phyloP scores from a whole-genome alignment of 2,113 vertebrate genomes.

The Rhombomys opimus region DNA sequence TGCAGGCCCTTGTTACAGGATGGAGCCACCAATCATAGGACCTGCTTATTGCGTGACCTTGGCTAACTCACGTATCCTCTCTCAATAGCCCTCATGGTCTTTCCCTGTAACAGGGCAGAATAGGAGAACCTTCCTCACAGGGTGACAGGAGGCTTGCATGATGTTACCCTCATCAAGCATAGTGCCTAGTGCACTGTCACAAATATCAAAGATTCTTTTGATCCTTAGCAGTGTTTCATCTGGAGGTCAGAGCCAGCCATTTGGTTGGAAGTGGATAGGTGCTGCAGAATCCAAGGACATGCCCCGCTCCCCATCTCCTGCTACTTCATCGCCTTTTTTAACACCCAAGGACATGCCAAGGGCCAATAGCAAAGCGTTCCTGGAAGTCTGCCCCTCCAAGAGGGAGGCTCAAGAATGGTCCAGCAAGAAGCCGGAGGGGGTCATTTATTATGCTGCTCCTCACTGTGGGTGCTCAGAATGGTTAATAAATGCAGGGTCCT shows the following conservation, averaged over 20 bases:
- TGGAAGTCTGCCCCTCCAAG: neutral
- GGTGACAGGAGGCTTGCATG: neutral
- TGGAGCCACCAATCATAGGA: neutral
- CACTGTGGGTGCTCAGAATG: neutral
- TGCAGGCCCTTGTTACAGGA: neutral
- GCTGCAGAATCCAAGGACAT: neutral
- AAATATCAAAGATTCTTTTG: neutral
- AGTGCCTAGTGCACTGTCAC: neutral
- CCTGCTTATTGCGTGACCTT: neutral
- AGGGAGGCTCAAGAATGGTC: neutral
- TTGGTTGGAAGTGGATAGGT: neutral
- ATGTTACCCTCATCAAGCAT: neutral
- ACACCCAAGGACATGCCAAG: neutral
- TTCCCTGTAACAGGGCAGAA: neutral
- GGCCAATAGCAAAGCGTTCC: neutral
- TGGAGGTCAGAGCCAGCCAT: neutral
- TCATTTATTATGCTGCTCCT: neutral
- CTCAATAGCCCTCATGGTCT: neutral
- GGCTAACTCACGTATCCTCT: neutral
- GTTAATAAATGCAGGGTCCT: neutral
- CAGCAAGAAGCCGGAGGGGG: neutral
- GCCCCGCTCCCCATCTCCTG: neutral
- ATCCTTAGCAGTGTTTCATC: neutral
- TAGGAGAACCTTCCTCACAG: neutral
- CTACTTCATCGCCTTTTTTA: neutral